Evolutionary conservation across 2,113 vertebrate genomes (phyloP).

Genomic region (Acrocephalus arundinaceus): DNA sequence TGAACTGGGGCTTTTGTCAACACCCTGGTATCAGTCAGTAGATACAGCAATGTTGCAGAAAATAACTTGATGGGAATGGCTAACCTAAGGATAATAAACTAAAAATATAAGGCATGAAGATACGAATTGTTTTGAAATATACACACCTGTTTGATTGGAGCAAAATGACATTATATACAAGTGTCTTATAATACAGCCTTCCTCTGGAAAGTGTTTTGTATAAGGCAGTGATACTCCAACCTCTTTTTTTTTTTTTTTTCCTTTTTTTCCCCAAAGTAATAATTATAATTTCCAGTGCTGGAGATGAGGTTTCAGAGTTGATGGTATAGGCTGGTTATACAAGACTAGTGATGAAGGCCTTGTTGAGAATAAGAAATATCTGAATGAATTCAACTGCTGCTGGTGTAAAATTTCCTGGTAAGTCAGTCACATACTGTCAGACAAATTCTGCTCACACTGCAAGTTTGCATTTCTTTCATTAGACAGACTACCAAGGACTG

Average conservation of each 20-base stretch:
- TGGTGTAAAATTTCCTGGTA: background rate
- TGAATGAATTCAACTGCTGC: background rate
- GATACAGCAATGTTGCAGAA: background rate
- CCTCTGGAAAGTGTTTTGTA: background rate
- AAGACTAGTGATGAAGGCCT: background rate
- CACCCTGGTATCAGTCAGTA: background rate
- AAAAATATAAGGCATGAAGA: background rate
- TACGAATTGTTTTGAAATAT: background rate
- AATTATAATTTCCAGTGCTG: background rate
- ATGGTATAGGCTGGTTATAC: background rate
- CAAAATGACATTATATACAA: background rate
- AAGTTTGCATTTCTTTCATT: background rate
- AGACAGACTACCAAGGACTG: background rate
- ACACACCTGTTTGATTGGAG: background rate
- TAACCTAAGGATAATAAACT: background rate
- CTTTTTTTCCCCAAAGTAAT: background rate
- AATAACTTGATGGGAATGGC: background rate
- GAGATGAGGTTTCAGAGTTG: background rate
- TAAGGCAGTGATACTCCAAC: background rate
- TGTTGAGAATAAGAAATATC: background rate
- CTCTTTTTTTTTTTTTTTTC: too few species aligned
- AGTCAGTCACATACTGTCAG: background rate
- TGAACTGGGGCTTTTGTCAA: background rate
- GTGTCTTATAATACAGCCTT: background rate
- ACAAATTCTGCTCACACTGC: background rate